Evolutionary conservation across 2,797 vertebrate species (phyloP).

Genomic region (Balearica regulorum): DNA sequence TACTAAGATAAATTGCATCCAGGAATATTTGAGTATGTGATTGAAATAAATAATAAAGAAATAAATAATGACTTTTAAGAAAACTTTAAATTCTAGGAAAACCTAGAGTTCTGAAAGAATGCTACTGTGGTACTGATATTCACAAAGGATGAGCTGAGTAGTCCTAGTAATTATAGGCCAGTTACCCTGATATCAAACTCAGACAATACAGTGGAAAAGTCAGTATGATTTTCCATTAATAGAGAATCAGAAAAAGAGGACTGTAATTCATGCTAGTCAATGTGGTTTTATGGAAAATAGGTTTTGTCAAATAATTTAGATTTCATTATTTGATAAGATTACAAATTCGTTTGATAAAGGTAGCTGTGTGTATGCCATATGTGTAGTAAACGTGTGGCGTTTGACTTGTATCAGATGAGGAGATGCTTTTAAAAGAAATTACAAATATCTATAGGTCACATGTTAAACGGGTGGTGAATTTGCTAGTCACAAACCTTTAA

Average conservation of each 20-base stretch:
- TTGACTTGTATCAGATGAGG: not conserved
- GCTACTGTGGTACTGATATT: not conserved
- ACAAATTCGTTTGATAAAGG: not conserved
- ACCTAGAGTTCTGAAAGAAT: not conserved
- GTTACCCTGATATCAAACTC: not conserved
- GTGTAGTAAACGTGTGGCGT: not conserved
- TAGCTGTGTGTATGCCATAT: not conserved
- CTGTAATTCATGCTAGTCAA: not conserved
- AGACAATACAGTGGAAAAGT: conserved; percentile 7
- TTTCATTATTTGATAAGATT: conserved; percentile 47
- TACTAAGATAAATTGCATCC: not conserved
- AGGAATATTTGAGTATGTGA: not conserved
- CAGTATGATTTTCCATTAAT: not conserved
- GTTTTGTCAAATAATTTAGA: conserved; percentile 1
- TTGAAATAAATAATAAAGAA: not conserved
- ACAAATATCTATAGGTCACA: not conserved
- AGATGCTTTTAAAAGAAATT: not conserved
- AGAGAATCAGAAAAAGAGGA: not conserved
- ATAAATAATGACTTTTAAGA: not conserved
- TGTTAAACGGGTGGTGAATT: not conserved
- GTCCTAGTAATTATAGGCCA: not conserved
- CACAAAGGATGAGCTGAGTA: not conserved
- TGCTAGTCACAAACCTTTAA: not conserved
- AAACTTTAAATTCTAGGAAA: not conserved
- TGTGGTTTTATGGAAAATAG: not conserved